These are phyloP conservation scores for Pseudopleuronectes americanus DNA, from an alignment of 2,797 vertebrate genomes.

Conservation along the genomic window DNA sequence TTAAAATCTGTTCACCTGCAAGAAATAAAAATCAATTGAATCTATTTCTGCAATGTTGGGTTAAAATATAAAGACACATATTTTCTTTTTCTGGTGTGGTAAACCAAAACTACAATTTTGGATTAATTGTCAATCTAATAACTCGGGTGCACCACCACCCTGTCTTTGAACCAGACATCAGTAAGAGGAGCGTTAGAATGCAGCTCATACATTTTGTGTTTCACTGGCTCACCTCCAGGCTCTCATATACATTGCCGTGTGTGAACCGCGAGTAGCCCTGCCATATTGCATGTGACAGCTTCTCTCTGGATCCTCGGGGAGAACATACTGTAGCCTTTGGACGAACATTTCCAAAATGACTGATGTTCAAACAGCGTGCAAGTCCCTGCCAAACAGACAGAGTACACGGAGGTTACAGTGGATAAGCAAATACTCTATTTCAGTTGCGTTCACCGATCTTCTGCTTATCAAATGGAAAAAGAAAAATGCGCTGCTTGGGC, in stretches of 20 bases:
- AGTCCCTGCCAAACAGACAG: slow-evolving; percentile 23
- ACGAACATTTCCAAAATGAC: slow-evolving; percentile 55
- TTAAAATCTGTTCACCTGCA: slow-evolving; percentile 46
- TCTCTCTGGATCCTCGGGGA: slow-evolving; percentile 37
- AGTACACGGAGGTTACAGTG: slow-evolving; percentile 39
- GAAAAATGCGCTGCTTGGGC: slow-evolving; percentile 58
- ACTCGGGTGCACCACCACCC: slow-evolving; percentile 8
- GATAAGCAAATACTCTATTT: slow-evolving; percentile 56
- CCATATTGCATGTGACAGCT: slow-evolving; percentile 61
- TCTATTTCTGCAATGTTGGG: slow-evolving; percentile 18
- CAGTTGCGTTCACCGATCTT: slow-evolving; percentile 50
- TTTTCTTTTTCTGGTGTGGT: background rate
- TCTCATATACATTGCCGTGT: slow-evolving; percentile 42
- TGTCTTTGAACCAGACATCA: slow-evolving; percentile 33
- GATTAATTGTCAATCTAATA: slow-evolving; percentile 12
- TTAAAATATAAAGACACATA: too few species aligned
- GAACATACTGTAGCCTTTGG: slow-evolving; percentile 47
- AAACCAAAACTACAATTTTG: slow-evolving; percentile 19
- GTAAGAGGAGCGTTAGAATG: slow-evolving; percentile 28
- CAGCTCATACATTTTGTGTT: slow-evolving; percentile 30
- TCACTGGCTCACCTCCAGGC: slow-evolving; percentile 51
- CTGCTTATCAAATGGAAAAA: slow-evolving; percentile 61
- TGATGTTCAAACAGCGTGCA: slow-evolving; percentile 29
- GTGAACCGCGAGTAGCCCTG: slow-evolving; percentile 45
- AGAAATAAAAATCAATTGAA: slow-evolving; percentile 26